These are phyloP conservation scores for Aphaenogaster rudis DNA, from an alignment of 1,140 invertebrate species.

Conservation along the genomic window DNA sequence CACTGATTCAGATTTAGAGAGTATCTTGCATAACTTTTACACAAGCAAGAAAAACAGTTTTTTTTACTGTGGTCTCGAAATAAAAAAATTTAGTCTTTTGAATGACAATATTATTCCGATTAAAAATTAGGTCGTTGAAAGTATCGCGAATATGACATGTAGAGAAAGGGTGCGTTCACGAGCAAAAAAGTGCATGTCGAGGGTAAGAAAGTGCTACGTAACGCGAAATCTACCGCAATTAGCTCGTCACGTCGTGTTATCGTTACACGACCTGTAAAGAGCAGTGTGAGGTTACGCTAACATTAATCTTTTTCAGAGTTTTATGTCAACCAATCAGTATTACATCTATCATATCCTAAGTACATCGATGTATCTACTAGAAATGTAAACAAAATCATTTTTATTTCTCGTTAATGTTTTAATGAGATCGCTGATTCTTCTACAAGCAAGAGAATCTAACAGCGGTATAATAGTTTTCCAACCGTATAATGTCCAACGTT, in stretches of 20 bases:
- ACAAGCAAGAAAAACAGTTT: neutral
- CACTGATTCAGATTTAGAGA: no score
- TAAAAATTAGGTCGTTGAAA: slow-evolving; percentile 5
- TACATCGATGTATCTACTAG: neutral
- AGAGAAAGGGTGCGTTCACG: neutral
- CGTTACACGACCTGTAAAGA: slow-evolving; percentile 63
- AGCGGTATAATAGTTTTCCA: neutral
- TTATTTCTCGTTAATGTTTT: neutral
- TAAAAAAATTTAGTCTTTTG: neutral
- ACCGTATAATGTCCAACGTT: neutral
- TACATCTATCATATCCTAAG: slow-evolving; percentile 21
- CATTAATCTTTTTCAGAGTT: slow-evolving; percentile 35
- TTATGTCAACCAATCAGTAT: slow-evolving; percentile 13
- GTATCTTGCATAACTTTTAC: neutral
- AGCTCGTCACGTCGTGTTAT: slow-evolving; percentile 57
- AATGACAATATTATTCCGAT: neutral
- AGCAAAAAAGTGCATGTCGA: slow-evolving; percentile 43
- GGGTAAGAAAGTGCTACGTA: slow-evolving; percentile 50
- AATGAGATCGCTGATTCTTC: neutral
- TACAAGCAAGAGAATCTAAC: neutral
- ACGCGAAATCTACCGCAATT: slow-evolving; percentile 14
- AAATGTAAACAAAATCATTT: neutral
- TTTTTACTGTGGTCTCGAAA: neutral
- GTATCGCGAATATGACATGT: neutral
- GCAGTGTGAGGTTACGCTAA: neutral